Evolutionary conservation across 2,113 vertebrate genomes (phyloP).

Genomic region (Nanorana parkeri): DNA sequence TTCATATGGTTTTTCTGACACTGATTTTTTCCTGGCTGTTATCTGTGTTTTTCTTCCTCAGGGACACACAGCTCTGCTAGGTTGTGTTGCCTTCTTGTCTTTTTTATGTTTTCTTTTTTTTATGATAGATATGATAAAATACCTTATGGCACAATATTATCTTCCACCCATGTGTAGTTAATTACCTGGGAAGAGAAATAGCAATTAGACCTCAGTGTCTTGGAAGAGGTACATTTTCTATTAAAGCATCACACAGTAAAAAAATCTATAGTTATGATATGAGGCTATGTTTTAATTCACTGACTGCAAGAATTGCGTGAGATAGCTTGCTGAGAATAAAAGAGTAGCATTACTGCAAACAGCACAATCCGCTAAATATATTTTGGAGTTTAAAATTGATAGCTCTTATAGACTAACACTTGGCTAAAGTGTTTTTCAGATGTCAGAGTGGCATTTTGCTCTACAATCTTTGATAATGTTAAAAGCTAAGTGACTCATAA

Average conservation of each 20-base stretch:
- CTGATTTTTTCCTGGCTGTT: background rate
- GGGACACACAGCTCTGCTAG: constrained; percentile 14
- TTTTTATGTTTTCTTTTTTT: constrained; percentile 28
- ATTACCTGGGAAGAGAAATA: constrained; percentile 34
- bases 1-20: constrained; percentile 7
- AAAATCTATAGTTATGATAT: constrained; percentile 45
- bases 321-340: constrained; percentile 9
- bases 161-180: constrained; percentile 18
- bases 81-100: constrained; percentile 2
- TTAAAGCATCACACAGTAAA: constrained; percentile 7
- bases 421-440: constrained; percentile 38
- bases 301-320: constrained; percentile 12
- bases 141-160: constrained; percentile 21
- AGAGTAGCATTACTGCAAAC: constrained; percentile 1
- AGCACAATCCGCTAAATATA: constrained; percentile 19
- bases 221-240: constrained; percentile 9
- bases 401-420: constrained; percentile 16
- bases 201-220: constrained; percentile 14
- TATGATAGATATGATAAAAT: constrained; percentile 24
- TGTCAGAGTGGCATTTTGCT: background rate
- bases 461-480: background rate
- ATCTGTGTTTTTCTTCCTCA: constrained; percentile 7
- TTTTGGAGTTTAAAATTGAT: constrained; percentile 33
- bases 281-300: constrained; percentile 1
- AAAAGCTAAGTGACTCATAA: constrained; percentile 16